phyloP scores from a whole-genome alignment of 2,797 vertebrate species.

The Etheostoma perlongum region DNA sequence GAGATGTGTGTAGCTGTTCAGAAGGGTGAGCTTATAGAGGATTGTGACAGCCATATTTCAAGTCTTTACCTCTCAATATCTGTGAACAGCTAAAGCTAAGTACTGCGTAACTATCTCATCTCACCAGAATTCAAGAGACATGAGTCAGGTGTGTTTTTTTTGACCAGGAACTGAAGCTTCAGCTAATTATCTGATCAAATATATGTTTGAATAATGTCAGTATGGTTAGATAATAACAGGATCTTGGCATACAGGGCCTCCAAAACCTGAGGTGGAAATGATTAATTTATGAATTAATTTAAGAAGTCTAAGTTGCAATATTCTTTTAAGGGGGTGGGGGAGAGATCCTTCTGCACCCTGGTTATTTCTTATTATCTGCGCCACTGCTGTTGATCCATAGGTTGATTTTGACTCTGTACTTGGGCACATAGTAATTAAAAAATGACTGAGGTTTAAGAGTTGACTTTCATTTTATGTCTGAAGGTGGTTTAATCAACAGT shows the following conservation, averaged over 20 bases:
- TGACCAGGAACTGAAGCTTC: neutral
- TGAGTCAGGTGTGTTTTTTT: neutral
- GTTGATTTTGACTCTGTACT: conserved; percentile 2
- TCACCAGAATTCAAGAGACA: neutral
- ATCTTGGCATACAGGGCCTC: neutral
- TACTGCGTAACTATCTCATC: conserved; percentile 3
- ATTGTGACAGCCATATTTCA: neutral
- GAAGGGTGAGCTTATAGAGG: neutral
- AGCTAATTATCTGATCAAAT: neutral
- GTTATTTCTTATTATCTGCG: conserved; percentile 11
- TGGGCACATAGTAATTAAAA: neutral
- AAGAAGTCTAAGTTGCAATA: conserved; percentile 15
- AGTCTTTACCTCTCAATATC: neutral
- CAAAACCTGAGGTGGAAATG: neutral
- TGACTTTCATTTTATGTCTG: neutral
- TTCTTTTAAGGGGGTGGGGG: conserved; percentile 1
- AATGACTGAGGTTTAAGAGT: neutral
- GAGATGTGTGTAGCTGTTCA: neutral
- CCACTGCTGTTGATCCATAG: neutral
- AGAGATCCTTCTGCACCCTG: conserved; percentile 11
- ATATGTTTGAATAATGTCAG: conserved; percentile 7
- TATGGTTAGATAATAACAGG: neutral
- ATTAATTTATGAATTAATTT: conserved; percentile 8
- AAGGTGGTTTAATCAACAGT: neutral
- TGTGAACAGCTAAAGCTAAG: too few species aligned